Conservation (phyloP, 1,140 invertebrate genomes). For the Leptopilina clavipes region DNA sequence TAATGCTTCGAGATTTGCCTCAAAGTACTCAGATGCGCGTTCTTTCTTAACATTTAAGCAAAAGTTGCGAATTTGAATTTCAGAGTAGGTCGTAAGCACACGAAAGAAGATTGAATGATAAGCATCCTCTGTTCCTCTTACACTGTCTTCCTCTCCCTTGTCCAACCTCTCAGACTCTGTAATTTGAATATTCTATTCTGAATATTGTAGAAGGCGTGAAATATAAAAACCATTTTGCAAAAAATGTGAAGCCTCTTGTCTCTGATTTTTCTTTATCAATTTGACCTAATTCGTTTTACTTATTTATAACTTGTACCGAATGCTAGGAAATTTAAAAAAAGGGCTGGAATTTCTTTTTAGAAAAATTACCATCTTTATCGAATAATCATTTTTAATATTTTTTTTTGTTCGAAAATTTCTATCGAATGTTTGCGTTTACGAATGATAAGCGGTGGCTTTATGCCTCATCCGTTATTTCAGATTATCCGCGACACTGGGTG, state of each 20-base stretch:
- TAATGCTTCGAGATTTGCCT: background rate
- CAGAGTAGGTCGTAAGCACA: conserved; percentile 49
- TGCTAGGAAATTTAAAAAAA: no score
- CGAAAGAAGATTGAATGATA: conserved; percentile 60
- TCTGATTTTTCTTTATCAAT: conserved; percentile 8
- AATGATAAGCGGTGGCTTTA: conserved; percentile 6
- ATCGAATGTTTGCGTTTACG: background rate
- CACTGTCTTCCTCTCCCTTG: background rate
- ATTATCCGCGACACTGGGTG: conserved; percentile 47
- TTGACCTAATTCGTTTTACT: background rate
- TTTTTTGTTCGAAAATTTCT: background rate
- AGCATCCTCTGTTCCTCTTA: conserved; percentile 27
- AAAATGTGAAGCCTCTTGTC: background rate
- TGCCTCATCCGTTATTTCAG: conserved; percentile 47
- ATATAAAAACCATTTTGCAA: conserved; percentile 19
- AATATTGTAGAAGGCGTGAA: conserved; percentile 26
- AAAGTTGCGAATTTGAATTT: conserved; percentile 65
- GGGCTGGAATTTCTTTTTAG: background rate
- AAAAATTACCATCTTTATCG: background rate
- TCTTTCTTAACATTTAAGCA: conserved; percentile 54
- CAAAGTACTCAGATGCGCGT: background rate
- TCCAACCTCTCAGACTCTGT: background rate
- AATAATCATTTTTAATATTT: background rate
- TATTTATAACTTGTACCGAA: background rate
- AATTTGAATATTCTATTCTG: conserved; percentile 22